Percentiles rank a stretch among this genome's conserved stretches.
Conservation (phyloP, 2,888 invertebrate genomes). For the Macrosiphum euphorbiae region DNA sequence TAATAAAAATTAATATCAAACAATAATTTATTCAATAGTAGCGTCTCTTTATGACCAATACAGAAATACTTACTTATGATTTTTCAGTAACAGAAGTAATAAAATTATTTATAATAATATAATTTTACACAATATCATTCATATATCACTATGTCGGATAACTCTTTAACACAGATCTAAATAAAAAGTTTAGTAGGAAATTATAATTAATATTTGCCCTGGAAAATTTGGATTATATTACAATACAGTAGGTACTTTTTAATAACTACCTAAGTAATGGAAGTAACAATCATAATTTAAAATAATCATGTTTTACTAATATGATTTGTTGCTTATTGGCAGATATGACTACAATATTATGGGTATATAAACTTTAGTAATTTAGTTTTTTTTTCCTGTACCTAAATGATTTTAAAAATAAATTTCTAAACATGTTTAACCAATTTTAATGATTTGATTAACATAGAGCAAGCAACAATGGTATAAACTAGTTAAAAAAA, state of each 20-base stretch:
- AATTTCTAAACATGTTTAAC: background rate
- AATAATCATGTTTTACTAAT: too few species aligned
- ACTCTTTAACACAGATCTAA: background rate
- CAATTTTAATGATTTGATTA: background rate
- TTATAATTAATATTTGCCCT: background rate
- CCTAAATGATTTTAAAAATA: background rate
- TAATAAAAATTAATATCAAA: constrained; percentile 52
- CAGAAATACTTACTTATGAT: constrained; percentile 56
- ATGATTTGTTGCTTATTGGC: background rate
- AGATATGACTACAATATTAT: background rate
- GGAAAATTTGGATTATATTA: background rate
- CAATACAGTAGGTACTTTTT: background rate
- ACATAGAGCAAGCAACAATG: background rate
- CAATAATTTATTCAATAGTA: constrained; percentile 54
- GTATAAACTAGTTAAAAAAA: background rate
- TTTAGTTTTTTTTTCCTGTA: background rate
- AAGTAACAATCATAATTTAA: background rate
- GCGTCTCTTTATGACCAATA: constrained; percentile 65
- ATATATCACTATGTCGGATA: background rate
- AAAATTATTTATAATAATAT: constrained; percentile 15
- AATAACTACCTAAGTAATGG: background rate
- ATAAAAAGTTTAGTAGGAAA: background rate
- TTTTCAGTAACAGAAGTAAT: constrained; percentile 4
- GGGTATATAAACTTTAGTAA: background rate
- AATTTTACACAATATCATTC: constrained; percentile 7